Conservation (phyloP, 2,113 vertebrate genomes). For the Leptobrachium leishanense region DNA sequence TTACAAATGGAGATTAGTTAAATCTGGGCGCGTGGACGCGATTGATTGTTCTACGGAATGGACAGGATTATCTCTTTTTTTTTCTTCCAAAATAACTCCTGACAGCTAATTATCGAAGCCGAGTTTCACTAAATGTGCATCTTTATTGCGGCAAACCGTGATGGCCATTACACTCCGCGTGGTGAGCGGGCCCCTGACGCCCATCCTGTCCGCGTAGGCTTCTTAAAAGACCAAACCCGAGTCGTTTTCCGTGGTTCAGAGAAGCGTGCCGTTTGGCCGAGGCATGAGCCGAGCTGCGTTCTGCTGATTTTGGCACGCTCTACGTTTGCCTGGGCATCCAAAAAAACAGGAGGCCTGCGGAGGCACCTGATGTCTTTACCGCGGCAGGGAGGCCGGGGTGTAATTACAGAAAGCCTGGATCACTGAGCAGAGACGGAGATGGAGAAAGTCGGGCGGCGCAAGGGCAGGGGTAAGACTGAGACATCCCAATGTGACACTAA, state of each 20-base stretch:
- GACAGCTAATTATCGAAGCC: conserved; percentile 75
- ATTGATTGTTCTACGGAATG: conserved; percentile 68
- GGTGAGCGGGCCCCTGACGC: conserved; percentile 28
- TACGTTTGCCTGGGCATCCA: conserved; percentile 9
- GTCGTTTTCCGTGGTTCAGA: conserved; percentile 24
- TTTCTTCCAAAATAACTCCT: conserved; percentile 57
- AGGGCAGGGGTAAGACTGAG: not conserved
- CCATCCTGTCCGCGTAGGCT: conserved; percentile 17
- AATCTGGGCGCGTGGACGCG: conserved; percentile 67
- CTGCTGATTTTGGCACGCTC: conserved; percentile 20
- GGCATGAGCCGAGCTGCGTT: conserved; percentile 10
- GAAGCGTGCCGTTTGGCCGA: conserved; percentile 1
- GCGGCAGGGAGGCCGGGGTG: not conserved
- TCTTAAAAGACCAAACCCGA: conserved; percentile 19
- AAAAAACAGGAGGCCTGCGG: conserved; percentile 2
- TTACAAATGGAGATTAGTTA: conserved; percentile 75
- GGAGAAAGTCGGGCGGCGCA: not conserved
- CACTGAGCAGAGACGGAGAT: not conserved
- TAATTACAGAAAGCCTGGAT: conserved; percentile 28
- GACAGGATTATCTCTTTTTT: conserved; percentile 67
- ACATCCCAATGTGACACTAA: not conserved
- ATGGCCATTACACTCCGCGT: conserved; percentile 55
- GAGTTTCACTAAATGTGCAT: conserved; percentile 58
- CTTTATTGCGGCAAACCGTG: conserved; percentile 56
- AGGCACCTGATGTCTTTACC: conserved; percentile 28